Evolutionary conservation across 2,888 invertebrate species (phyloP).

Genomic region (Phragmatobia fuliginosa): DNA sequence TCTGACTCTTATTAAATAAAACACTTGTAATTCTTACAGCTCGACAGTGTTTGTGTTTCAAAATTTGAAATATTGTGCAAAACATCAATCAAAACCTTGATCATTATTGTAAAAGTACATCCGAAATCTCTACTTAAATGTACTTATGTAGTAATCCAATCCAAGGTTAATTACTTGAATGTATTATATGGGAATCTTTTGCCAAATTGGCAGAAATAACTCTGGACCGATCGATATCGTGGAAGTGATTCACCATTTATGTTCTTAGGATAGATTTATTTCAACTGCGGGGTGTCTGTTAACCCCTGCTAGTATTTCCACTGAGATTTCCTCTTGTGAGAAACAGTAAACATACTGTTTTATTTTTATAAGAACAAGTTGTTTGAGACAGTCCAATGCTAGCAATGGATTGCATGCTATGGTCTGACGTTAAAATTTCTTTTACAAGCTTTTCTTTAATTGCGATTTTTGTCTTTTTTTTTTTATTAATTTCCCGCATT

Average conservation of each 20-base stretch:
- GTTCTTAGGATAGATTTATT: neutral
- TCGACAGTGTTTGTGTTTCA: neutral
- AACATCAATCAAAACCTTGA: neutral
- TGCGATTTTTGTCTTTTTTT: no score
- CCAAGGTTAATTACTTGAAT: neutral
- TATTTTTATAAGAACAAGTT: neutral
- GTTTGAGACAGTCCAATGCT: neutral
- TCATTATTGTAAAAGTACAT: neutral
- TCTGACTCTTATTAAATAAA: no score
- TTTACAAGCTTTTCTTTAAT: neutral
- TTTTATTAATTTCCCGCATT: no score
- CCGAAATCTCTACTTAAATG: neutral
- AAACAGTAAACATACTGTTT: neutral
- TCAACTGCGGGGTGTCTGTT: neutral
- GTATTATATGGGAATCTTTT: neutral
- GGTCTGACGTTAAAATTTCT: neutral
- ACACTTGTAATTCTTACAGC: no score
- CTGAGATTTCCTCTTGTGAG: neutral
- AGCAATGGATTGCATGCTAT: neutral
- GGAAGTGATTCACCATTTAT: neutral
- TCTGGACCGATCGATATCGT: neutral
- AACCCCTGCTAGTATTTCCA: neutral
- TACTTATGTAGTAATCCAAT: neutral
- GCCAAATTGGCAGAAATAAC: neutral
- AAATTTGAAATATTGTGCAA: neutral